phyloP scores from a whole-genome alignment of 1,140 invertebrate species.

The Neotoxoptera formosana region DNA sequence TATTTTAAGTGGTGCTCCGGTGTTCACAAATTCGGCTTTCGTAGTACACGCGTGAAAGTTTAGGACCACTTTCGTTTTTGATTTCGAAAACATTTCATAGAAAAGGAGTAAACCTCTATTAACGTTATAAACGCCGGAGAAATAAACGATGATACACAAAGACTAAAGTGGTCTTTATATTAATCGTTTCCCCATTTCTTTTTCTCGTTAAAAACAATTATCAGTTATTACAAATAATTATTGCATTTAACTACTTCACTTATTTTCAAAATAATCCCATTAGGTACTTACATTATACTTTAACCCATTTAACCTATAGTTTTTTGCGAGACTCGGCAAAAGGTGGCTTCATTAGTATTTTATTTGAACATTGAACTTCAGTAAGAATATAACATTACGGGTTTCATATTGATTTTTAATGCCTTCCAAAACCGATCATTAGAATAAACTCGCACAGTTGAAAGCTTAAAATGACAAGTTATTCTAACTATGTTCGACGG shows the following conservation, averaged over 20 bases:
- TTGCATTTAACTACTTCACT: background rate
- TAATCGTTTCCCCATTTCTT: background rate
- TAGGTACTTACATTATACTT: background rate
- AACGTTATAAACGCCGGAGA: background rate
- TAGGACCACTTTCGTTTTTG: background rate
- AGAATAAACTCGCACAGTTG: background rate
- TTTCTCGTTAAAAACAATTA: background rate
- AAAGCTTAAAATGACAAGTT: background rate
- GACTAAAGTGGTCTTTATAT: background rate
- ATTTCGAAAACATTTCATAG: background rate
- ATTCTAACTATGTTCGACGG: background rate
- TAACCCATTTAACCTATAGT: background rate
- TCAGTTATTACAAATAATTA: background rate
- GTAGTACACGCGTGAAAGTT: background rate
- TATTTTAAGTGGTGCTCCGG: background rate
- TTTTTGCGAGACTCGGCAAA: background rate
- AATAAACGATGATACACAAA: background rate
- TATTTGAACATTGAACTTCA: too few relatives aligned
- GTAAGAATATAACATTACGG: background rate
- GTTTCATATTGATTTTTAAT: background rate
- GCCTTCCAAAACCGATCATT: background rate
- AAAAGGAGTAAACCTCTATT: background rate
- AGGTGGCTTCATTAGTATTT: too few relatives aligned
- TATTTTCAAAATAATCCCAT: background rate
- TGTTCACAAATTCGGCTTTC: background rate